Conservation (phyloP, 23 tunicate genomes). For the Styela plicata region DNA sequence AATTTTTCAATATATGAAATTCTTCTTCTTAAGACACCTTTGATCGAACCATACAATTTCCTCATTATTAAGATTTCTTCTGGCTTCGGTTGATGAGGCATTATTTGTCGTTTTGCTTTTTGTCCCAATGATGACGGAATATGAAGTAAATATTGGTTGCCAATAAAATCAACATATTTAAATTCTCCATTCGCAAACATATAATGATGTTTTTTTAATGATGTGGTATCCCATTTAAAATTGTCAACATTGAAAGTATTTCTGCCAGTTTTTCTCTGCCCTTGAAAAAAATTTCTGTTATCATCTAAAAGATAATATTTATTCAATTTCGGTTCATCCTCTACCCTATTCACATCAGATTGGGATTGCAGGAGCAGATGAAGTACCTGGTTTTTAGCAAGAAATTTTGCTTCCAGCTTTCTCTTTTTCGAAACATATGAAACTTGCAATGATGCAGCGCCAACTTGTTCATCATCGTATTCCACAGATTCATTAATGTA, state of each 20-base stretch:
- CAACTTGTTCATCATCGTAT: too few relatives aligned
- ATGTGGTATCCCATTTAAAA: background rate
- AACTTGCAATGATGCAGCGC: background rate
- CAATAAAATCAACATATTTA: background rate
- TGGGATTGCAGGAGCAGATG: background rate
- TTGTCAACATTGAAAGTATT: background rate
- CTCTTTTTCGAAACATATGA: background rate
- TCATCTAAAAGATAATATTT: background rate
- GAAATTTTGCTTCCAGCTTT: background rate
- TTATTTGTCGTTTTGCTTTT: background rate
- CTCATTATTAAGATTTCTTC: slow-evolving; percentile 2
- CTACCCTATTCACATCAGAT: background rate
- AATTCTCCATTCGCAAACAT: background rate
- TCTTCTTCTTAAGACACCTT: background rate
- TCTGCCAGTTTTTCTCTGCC: background rate
- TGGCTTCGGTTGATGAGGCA: background rate
- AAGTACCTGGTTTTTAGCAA: background rate
- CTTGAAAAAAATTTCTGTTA: background rate
- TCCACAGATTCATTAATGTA: background rate
- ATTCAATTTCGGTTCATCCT: background rate
- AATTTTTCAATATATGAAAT: slow-evolving; percentile 10
- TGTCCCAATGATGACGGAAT: background rate
- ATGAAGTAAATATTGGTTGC: background rate
- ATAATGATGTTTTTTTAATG: slow-evolving; percentile 3
- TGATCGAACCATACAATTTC: background rate